Base-by-base conservation (phyloP, 30 jellyfish, hydroid and myxozoan species). In the Turritopsis rubra region DNA sequence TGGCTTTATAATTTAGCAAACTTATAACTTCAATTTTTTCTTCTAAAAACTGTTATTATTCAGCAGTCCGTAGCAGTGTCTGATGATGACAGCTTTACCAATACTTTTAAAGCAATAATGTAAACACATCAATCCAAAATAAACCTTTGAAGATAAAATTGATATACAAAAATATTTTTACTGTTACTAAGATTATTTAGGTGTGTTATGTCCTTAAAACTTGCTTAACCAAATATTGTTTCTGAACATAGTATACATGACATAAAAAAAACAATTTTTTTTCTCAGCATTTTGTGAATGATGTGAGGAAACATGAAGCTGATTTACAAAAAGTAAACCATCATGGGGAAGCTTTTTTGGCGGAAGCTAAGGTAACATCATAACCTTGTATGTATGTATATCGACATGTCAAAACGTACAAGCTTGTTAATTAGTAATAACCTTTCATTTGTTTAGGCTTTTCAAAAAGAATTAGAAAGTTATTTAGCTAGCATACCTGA, bases 271-370 rank as follows among this genome's bases (percentile, higher is more conserved):
- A 23, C 7, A 60, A 71, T 65, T 1, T 77, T 53, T 66, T 23
- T 74, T 82, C 77, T 29, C 83, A 88, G 99, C 78, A 66, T 79
- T 93, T 93, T 79, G 91, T 89, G 52, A 93, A 88, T 29, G 97
- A 90, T 20, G 99, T 93, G 54, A 92, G 95, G 60, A 78, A 89
- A 24, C 86, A 85, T 53, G 99, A 93, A 53, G 89, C 72, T 26
- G 99, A 93, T 72, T 81, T 93, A 20, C 97, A 88, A 80, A 77
- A 84, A 73, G 99, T 93, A 73, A 93, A 93, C 65, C 97, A 93
- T 72, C 99, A 93, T 83, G 99, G 99, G 20, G 99, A 93, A 72
- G 99, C 99, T 27, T 93, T 93, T 71, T 88, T 93, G 60, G 96
- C 99, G 0, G 99, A 93, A 72, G 99, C 99, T 0, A 93, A 93